Percentiles rank a stretch among this genome's conserved stretches.
These are phyloP conservation scores for Athalia cordata DNA, from an alignment of 2,888 invertebrate genomes.

Conservation along the genomic window DNA sequence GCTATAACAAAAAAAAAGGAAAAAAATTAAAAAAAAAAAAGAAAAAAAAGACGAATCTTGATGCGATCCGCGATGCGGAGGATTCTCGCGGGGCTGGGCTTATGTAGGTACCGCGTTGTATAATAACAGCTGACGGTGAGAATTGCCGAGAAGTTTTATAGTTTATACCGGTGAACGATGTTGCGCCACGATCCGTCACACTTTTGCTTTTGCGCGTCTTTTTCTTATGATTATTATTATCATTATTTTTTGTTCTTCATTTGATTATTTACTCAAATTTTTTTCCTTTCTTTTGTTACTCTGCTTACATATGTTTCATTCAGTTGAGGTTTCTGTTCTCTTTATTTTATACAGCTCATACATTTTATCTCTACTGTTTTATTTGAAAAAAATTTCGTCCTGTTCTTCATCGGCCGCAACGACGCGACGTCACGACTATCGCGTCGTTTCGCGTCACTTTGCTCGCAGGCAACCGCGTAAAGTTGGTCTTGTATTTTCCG, in stretches of 20 bases:
- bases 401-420: background rate
- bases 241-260: background rate
- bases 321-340: background rate
- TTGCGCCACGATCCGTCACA: constrained; percentile 47
- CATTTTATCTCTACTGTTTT: constrained; percentile 1
- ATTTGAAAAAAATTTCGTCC: too few species aligned
- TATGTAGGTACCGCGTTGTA: constrained; percentile 19
- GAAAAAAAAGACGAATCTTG: background rate
- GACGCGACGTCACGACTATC: constrained; percentile 41
- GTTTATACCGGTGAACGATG: background rate
- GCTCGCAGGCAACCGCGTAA: background rate
- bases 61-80: background rate
- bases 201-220: constrained; percentile 39
- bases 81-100: background rate
- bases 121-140: constrained; percentile 43
- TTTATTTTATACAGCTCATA: background rate
- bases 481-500: background rate
- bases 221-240: background rate
- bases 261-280: background rate
- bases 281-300: background rate
- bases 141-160: constrained; percentile 33
- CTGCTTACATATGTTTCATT: background rate
- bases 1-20: background rate
- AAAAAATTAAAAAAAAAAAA: background rate
- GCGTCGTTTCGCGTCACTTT: constrained; percentile 37